These are phyloP conservation scores for Dusona sp. DNA, from an alignment of 2,888 invertebrate species.

Conservation along the genomic window DNA sequence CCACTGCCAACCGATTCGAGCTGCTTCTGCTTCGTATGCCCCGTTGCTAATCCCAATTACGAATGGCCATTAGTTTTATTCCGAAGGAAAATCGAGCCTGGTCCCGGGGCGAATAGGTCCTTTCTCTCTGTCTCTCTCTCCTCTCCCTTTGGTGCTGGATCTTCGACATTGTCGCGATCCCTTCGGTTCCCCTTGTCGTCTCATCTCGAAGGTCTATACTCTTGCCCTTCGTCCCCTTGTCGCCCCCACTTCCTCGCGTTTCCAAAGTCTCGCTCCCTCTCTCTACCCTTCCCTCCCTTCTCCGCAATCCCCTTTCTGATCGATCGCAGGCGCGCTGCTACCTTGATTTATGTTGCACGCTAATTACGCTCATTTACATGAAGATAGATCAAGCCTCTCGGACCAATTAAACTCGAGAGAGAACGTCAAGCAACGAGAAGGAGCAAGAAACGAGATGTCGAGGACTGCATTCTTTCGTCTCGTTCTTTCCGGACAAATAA, in stretches of 20 bases:
- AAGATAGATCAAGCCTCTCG: constrained; percentile 78
- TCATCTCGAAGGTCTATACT: constrained; percentile 44
- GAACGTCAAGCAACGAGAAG: constrained; percentile 37
- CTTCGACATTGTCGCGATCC: constrained; percentile 51
- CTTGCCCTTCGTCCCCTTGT: constrained; percentile 54
- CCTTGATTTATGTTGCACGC: constrained; percentile 82
- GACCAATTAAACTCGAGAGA: constrained; percentile 76
- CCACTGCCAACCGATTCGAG: constrained; percentile 54
- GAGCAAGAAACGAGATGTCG: constrained; percentile 27
- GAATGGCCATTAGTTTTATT: constrained; percentile 83
- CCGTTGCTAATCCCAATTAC: constrained; percentile 83
- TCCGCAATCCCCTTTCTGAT: constrained; percentile 68
- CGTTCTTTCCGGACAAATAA: neutral
- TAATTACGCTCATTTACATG: constrained; percentile 84
- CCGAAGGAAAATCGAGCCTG: constrained; percentile 79
- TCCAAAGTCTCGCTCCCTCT: constrained; percentile 47
- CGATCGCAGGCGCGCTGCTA: constrained; percentile 73
- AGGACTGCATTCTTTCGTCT: constrained; percentile 14
- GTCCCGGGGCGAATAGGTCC: constrained; percentile 59
- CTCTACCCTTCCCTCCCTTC: constrained; percentile 38
- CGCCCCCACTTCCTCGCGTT: constrained; percentile 50
- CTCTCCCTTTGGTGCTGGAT: constrained; percentile 42
- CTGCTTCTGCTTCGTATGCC: constrained; percentile 66
- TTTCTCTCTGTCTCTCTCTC: constrained; percentile 39
- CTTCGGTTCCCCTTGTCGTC: constrained; percentile 62